Evolutionary conservation across 2,888 invertebrate genomes (phyloP).

Genomic region (Drosophila limbata): DNA sequence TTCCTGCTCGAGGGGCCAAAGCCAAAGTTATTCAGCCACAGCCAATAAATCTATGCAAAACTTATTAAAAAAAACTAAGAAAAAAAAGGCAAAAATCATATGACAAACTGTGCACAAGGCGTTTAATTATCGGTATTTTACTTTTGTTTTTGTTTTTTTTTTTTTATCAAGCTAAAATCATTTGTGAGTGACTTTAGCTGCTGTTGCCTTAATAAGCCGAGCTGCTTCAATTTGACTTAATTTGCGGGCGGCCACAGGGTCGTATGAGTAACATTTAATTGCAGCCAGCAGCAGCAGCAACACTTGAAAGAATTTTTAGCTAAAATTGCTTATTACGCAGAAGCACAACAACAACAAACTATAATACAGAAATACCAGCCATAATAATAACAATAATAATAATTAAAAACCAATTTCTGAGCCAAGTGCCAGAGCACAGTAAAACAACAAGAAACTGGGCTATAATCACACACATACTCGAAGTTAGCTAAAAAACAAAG

Average conservation of each 20-base stretch:
- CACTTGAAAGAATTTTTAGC: conserved; percentile 67
- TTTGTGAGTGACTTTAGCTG: conserved; percentile 25
- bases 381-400: conserved; percentile 74
- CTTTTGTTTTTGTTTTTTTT: conserved; percentile 7
- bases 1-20: conserved; percentile 63
- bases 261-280: conserved; percentile 81
- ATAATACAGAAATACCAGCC: conserved; percentile 41
- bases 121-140: conserved; percentile 67
- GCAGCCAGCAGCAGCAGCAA: conserved; percentile 46
- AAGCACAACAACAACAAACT: conserved; percentile 29
- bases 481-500: conserved; percentile 11
- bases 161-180: conserved; percentile 38
- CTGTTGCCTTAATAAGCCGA: conserved; percentile 60
- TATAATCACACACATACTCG: conserved; percentile 48
- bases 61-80: conserved; percentile 56
- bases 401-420: conserved; percentile 77
- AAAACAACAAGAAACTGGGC: conserved; percentile 68
- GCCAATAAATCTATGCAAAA: conserved; percentile 79
- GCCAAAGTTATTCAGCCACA: conserved; percentile 19
- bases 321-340: conserved; percentile 74
- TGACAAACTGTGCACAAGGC: conserved; percentile 65
- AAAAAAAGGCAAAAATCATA: conserved; percentile 46
- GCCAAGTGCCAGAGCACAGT: conserved; percentile 50
- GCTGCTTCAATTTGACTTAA: conserved; percentile 68
- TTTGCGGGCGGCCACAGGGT: conserved; percentile 76